Evolutionary conservation across 2,797 vertebrate genomes (phyloP).

Genomic region (Silurus aristotelis): DNA sequence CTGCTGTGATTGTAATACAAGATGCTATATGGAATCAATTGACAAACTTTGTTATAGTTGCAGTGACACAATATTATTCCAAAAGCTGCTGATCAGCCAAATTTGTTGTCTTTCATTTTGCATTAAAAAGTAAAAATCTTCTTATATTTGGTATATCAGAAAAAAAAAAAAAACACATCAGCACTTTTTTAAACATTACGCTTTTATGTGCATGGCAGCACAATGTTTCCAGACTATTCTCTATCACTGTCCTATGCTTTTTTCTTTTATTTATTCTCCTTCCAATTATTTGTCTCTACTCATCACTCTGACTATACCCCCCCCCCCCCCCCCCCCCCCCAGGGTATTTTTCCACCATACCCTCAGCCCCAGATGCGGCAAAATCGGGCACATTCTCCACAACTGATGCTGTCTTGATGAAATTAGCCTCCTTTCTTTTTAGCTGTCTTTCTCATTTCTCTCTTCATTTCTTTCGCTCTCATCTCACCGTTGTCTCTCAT

Average conservation of each 20-base stretch:
- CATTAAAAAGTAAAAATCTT: background rate
- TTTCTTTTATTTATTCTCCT: background rate
- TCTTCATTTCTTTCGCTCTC: constrained; percentile 46
- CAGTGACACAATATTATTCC: background rate
- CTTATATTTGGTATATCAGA: background rate
- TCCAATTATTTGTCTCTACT: background rate
- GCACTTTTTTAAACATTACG: background rate
- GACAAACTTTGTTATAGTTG: background rate
- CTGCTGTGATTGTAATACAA: background rate
- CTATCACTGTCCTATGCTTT: background rate
- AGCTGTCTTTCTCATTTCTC: constrained; percentile 56
- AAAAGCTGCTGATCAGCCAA: background rate
- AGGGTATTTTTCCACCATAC: constrained; percentile 34
- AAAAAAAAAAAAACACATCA: background rate
- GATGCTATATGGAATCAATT: background rate
- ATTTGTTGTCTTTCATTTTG: background rate
- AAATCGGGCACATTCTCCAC: constrained; percentile 50
- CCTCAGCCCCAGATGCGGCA: constrained; percentile 62
- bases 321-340: background rate
- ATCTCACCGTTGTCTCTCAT: background rate
- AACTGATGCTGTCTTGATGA: constrained; percentile 67
- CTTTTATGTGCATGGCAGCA: background rate
- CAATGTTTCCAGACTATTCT: background rate
- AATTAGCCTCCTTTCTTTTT: constrained; percentile 57
- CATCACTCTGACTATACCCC: too few relatives aligned